Percentiles rank a stretch among this genome's conserved stretches.
Conservation (phyloP, 2,888 invertebrate genomes). For the Scaptomyza caliginosa region DNA sequence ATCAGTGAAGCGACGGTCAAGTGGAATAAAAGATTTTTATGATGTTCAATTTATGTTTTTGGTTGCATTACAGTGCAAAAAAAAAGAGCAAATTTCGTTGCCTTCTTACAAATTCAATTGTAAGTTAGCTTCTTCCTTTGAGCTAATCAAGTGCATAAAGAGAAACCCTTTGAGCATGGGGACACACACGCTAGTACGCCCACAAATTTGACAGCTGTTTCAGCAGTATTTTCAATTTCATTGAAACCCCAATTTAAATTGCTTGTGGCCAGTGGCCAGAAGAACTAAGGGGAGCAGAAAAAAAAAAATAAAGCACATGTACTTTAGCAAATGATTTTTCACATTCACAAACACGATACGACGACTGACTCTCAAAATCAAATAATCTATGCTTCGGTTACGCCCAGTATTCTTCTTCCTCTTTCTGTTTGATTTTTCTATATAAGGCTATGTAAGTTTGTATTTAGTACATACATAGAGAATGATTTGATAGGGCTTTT, state of each 20-base stretch:
- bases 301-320: conserved; percentile 47
- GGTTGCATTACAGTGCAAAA: conserved; percentile 41
- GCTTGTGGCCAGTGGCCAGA: conserved; percentile 23
- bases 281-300: not conserved
- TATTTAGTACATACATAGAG: conserved; percentile 22
- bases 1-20: conserved; percentile 31
- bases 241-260: conserved; percentile 45
- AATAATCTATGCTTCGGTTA: conserved; percentile 53
- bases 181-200: conserved; percentile 4
- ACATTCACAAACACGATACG: conserved; percentile 16
- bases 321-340: conserved; percentile 35
- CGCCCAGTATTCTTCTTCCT: conserved; percentile 14
- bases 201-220: conserved; percentile 48
- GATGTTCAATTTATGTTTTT: conserved; percentile 37
- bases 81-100: conserved; percentile 23
- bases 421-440: no score
- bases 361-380: conserved; percentile 51
- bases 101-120: conserved; percentile 49
- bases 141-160: conserved; percentile 48
- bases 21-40: conserved; percentile 35
- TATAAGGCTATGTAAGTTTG: not conserved
- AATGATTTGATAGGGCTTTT: conserved; percentile 50
- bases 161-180: conserved; percentile 34
- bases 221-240: conserved; percentile 53
- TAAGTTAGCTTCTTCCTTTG: conserved; percentile 31